Percentiles rank a stretch among this genome's conserved stretches.
These are phyloP conservation scores for Limnothrissa miodon DNA, from an alignment of 2,113 vertebrate species.

Conservation along the genomic window DNA sequence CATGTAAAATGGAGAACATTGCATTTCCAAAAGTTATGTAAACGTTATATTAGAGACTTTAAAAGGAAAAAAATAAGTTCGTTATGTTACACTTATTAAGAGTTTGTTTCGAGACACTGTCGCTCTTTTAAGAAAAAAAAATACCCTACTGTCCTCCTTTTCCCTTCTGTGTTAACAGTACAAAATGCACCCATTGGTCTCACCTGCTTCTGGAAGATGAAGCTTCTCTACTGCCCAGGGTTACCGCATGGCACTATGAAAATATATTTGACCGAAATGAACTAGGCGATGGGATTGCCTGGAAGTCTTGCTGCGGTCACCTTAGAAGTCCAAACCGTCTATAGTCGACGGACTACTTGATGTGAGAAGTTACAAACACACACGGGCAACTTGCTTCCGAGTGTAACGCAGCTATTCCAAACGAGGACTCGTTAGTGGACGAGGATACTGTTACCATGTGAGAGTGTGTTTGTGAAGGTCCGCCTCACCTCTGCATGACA, in stretches of 20 bases:
- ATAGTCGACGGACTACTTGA: too few species aligned
- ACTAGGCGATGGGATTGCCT: not conserved
- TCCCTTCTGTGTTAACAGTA: too few species aligned
- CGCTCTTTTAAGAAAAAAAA: not conserved
- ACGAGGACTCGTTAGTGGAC: not conserved
- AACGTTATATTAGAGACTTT: too few species aligned
- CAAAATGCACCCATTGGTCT: not conserved
- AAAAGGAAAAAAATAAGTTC: not conserved
- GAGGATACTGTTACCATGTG: slow-evolving; percentile 9
- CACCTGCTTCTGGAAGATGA: slow-evolving; percentile 8
- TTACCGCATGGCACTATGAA: slow-evolving; percentile 9
- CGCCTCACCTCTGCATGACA: slow-evolving; percentile 19
- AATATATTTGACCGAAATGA: not conserved
- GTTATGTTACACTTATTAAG: not conserved
- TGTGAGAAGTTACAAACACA: too few species aligned
- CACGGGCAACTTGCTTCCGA: not conserved
- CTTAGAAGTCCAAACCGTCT: not conserved
- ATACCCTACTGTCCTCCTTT: not conserved
- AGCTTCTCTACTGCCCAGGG: not conserved
- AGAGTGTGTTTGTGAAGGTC: not conserved
- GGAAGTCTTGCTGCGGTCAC: not conserved
- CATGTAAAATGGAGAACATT: not conserved
- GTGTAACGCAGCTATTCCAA: not conserved
- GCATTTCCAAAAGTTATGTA: not conserved
- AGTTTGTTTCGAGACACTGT: not conserved